These are phyloP conservation scores for Conus ventricosus DNA, from an alignment of 1,140 invertebrate species.

Conservation along the genomic window DNA sequence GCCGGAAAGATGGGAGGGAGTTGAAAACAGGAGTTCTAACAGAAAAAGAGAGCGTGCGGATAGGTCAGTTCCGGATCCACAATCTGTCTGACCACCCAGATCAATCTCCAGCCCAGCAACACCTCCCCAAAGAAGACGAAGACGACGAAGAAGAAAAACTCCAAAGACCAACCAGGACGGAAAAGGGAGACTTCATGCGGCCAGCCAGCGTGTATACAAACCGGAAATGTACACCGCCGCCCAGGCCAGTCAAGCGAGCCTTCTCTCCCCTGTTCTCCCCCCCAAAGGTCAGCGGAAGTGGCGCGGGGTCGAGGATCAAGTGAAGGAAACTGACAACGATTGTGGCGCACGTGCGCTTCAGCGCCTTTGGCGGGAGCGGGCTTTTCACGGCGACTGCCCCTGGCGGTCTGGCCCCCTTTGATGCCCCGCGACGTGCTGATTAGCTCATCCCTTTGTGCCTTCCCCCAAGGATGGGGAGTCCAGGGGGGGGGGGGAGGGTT, in stretches of 20 bases:
- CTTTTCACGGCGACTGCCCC: constrained; percentile 9
- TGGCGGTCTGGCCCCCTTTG: constrained; percentile 8
- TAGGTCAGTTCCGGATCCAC: not conserved
- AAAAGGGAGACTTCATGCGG: not conserved
- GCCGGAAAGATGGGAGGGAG: not conserved
- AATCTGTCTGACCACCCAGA: not conserved
- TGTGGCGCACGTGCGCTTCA: constrained; percentile 20
- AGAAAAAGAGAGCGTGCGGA: not conserved
- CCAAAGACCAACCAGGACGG: not conserved
- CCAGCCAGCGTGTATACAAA: not conserved
- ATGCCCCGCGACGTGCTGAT: not conserved
- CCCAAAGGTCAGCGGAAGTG: constrained; percentile 17
- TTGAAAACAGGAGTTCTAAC: no score
- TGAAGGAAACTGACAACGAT: constrained; percentile 29
- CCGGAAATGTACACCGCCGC: constrained; percentile 24
- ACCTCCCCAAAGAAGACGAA: not conserved
- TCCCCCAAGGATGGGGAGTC: not conserved
- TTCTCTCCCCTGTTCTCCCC: not conserved
- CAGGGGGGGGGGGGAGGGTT: no score
- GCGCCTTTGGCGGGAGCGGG: not conserved
- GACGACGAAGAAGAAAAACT: not conserved
- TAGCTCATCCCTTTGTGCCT: constrained; percentile 24
- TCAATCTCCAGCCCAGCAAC: not conserved
- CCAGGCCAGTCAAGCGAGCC: not conserved
- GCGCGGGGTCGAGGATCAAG: constrained; percentile 1